Evolutionary conservation across 2,797 vertebrate genomes (phyloP).

Genomic region (Astyanax mexicanus): DNA sequence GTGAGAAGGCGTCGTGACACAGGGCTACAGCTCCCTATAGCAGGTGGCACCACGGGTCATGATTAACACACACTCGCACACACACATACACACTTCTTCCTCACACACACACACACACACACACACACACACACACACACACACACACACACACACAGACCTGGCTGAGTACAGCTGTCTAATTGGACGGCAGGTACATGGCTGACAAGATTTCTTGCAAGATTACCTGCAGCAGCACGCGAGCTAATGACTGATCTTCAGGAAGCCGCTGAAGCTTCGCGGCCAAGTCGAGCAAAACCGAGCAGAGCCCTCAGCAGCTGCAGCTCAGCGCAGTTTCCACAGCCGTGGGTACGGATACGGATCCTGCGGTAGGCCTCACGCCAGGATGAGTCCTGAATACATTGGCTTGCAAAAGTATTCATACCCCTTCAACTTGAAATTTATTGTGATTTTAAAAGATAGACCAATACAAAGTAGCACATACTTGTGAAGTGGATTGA

Average conservation of each 20-base stretch:
- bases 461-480: too few relatives aligned
- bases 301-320: conserved; percentile 28
- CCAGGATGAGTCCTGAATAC: conserved; percentile 23
- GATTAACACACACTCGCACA: conserved; percentile 67
- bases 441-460: too few relatives aligned
- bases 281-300: conserved; percentile 31
- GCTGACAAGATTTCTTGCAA: conserved; percentile 84
- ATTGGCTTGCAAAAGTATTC: not conserved
- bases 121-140: conserved; percentile 45
- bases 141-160: conserved; percentile 35
- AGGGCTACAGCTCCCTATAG: conserved; percentile 62
- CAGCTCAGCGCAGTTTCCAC: conserved; percentile 27
- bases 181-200: conserved; percentile 81
- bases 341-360: not conserved
- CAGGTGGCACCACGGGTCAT: conserved; percentile 80
- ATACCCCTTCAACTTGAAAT: too few relatives aligned
- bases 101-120: conserved; percentile 44
- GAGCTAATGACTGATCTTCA: conserved; percentile 76
- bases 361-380: not conserved
- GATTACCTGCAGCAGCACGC: conserved; percentile 74
- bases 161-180: conserved; percentile 60
- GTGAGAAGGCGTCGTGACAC: conserved; percentile 51
- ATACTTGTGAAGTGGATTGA: too few relatives aligned
- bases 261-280: conserved; percentile 71
- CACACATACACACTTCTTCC: conserved; percentile 38